Conservation (phyloP, 1,140 invertebrate genomes). For the Aphaenogaster ashmeadi region DNA sequence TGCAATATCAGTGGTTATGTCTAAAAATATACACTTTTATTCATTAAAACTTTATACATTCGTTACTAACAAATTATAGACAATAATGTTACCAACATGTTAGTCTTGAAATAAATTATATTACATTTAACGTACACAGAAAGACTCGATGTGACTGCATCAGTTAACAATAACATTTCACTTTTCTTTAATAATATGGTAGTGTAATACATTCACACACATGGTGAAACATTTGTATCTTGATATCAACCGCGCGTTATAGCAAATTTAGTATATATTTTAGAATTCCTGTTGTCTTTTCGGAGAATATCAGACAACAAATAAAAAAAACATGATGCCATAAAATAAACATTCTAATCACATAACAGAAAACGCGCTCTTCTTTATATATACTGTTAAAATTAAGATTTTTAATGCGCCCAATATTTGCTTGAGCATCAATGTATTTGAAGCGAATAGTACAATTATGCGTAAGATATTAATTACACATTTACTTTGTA, state of each 20-base stretch:
- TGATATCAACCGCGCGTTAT: neutral
- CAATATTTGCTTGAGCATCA: slow-evolving; percentile 11
- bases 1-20: slow-evolving; percentile 62
- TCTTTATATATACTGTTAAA: neutral
- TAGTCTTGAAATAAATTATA: slow-evolving; percentile 66
- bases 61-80: slow-evolving; percentile 56
- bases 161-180: slow-evolving; percentile 38
- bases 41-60: slow-evolving; percentile 61
- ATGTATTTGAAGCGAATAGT: neutral
- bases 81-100: slow-evolving; percentile 52
- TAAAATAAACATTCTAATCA: slow-evolving; percentile 4
- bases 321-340: neutral
- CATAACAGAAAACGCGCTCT: neutral
- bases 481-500: slow-evolving; percentile 1
- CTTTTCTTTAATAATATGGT: neutral
- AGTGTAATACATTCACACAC: neutral
- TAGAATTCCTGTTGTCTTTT: neutral
- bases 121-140: slow-evolving; percentile 52
- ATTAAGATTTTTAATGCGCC: neutral
- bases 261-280: neutral
- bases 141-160: slow-evolving; percentile 32
- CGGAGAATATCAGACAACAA: neutral
- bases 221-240: neutral
- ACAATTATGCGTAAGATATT: slow-evolving; percentile 31
- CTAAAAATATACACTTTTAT: slow-evolving; percentile 72